phyloP scores from a whole-genome alignment of 1,140 invertebrate genomes.

The Acromyrmex echinatior region DNA sequence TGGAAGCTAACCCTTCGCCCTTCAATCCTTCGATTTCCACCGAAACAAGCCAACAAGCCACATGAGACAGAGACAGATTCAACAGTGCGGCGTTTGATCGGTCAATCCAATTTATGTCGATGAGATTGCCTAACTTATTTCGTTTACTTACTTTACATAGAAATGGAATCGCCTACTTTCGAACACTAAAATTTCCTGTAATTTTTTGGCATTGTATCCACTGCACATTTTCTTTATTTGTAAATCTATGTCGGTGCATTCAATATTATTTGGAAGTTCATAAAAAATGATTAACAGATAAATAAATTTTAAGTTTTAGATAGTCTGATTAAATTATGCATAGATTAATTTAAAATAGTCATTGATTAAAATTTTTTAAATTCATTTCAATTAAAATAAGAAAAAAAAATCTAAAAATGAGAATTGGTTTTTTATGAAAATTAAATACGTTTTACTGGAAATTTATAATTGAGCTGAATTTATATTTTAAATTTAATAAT shows the following conservation, averaged over 20 bases:
- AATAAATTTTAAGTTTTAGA: neutral
- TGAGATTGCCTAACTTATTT: conserved; percentile 47
- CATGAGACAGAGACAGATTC: conserved; percentile 44
- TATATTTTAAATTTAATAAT: neutral
- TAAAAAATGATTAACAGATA: neutral
- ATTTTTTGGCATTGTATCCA: neutral
- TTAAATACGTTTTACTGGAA: neutral
- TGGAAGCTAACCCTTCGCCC: conserved; percentile 31
- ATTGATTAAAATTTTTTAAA: neutral
- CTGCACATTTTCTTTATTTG: neutral
- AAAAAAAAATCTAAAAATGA: neutral
- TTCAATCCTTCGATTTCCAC: conserved; percentile 61
- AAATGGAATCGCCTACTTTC: neutral
- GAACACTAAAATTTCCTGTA: neutral
- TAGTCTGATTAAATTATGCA: neutral
- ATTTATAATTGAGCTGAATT: conserved; percentile 3
- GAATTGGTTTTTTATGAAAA: neutral
- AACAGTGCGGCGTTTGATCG: conserved; percentile 49
- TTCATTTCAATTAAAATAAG: neutral
- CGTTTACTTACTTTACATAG: neutral
- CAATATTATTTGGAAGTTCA: neutral
- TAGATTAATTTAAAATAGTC: neutral
- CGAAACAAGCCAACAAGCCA: conserved; percentile 59
- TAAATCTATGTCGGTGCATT: neutral
- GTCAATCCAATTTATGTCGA: conserved; percentile 68